A percentile compares a stretch with the other conserved stretches of the same genome.
phyloP scores from a whole-genome alignment of 2,113 vertebrate genomes.

The Hippocampus abdominalis region DNA sequence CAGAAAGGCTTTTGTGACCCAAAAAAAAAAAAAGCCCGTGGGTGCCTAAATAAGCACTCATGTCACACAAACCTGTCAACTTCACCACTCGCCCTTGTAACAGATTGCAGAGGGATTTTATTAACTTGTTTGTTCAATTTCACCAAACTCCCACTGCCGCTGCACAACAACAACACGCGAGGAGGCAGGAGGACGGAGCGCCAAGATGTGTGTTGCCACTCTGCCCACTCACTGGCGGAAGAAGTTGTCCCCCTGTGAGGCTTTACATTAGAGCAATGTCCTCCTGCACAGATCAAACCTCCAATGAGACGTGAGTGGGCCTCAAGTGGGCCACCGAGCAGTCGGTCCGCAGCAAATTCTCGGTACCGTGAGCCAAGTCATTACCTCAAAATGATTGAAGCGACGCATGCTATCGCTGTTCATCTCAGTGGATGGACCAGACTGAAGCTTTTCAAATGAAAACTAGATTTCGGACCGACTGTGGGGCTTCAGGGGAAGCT shows the following conservation, averaged over 20 bases:
- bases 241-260: neutral
- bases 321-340: conserved; percentile 31
- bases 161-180: conserved; percentile 9
- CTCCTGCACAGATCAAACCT: neutral
- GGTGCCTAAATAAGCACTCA: conserved; percentile 49
- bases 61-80: conserved; percentile 54
- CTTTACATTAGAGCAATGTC: conserved; percentile 3
- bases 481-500: neutral
- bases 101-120: conserved; percentile 50
- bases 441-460: neutral
- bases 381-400: conserved; percentile 14
- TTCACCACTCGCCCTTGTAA: conserved; percentile 41
- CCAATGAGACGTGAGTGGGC: conserved; percentile 33
- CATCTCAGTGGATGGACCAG: conserved; percentile 11
- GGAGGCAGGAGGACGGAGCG: conserved; percentile 25
- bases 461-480: neutral
- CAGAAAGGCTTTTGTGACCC: conserved; percentile 10
- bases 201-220: conserved; percentile 39
- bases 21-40: conserved; percentile 25
- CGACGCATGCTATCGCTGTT: neutral
- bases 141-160: conserved; percentile 55
- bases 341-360: conserved; percentile 10
- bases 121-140: conserved; percentile 70
- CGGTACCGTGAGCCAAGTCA: conserved; percentile 22
- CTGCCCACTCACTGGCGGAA: conserved; percentile 25